Conservation (phyloP, 2,888 invertebrate genomes). For the Sepioteuthis lessoniana region DNA sequence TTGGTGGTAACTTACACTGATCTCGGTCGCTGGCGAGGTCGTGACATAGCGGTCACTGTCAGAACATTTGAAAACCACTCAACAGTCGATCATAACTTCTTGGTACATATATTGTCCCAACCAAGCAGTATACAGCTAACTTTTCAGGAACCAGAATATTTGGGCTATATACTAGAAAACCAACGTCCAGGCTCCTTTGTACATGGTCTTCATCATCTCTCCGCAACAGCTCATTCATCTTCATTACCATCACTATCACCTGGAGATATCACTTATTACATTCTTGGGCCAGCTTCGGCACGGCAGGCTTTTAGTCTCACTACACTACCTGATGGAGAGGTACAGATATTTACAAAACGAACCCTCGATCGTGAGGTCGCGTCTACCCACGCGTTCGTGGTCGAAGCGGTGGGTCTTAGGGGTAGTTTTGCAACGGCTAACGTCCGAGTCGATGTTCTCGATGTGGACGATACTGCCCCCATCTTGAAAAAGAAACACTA, state of each 20-base stretch:
- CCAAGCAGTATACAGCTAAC: not conserved
- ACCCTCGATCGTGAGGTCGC: not conserved
- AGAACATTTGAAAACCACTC: not conserved
- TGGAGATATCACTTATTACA: not conserved
- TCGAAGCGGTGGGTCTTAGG: slow-evolving; percentile 8
- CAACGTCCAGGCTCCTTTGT: not conserved
- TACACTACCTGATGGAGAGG: not conserved
- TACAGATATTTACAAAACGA: not conserved
- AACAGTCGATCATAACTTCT: not conserved
- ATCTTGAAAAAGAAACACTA: slow-evolving; percentile 41
- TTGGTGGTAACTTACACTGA: not conserved
- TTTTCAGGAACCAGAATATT: not conserved
- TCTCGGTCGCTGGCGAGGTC: slow-evolving; percentile 25
- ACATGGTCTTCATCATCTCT: not conserved
- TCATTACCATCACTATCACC: not conserved
- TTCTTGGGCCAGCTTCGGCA: slow-evolving; percentile 35
- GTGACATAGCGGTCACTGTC: not conserved
- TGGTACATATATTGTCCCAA: not conserved
- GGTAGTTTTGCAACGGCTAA: slow-evolving; percentile 39
- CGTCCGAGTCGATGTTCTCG: slow-evolving; percentile 12
- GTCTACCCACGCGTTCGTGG: not conserved
- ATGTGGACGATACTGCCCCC: slow-evolving; percentile 34
- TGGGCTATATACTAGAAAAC: slow-evolving; percentile 38
- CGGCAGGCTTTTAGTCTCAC: not conserved
- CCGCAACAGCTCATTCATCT: not conserved